phyloP scores from a whole-genome alignment of 2,113 vertebrate species.

The Opisthocomus hoazin region DNA sequence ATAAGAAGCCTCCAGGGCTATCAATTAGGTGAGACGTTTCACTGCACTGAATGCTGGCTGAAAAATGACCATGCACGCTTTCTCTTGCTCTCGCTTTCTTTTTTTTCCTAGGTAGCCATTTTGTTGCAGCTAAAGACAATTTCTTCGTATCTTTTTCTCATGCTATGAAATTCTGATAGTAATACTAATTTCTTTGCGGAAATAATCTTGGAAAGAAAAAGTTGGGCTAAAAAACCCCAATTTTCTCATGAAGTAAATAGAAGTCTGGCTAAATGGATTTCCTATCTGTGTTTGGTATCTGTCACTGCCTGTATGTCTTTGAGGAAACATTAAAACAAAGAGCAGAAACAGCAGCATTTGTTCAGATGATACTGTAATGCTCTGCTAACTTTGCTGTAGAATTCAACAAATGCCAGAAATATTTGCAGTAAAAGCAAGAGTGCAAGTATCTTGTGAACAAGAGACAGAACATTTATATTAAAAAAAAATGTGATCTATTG shows the following conservation, averaged over 20 bases:
- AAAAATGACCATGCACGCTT: fast-evolving
- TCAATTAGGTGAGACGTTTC: neutral
- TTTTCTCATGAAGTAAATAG: neutral
- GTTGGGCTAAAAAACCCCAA: neutral
- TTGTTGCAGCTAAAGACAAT: neutral
- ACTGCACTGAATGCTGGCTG: neutral
- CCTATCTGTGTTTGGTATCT: neutral
- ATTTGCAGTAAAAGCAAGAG: neutral
- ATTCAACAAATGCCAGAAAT: neutral
- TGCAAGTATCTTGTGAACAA: neutral
- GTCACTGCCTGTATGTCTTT: neutral
- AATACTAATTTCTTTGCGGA: neutral
- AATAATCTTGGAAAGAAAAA: neutral
- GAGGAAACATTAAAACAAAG: neutral
- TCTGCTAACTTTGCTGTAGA: neutral
- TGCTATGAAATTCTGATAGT: neutral
- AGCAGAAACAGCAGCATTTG: neutral
- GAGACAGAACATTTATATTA: neutral
- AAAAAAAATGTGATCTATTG: neutral
- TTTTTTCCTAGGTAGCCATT: neutral
- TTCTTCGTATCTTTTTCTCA: neutral
- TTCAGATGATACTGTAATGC: neutral
- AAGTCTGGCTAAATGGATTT: neutral
- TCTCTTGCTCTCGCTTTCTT: neutral
- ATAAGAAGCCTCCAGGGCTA: neutral